These are phyloP conservation scores for Sceloporus tristichus DNA, from an alignment of 2,113 vertebrate genomes.

Conservation along the genomic window DNA sequence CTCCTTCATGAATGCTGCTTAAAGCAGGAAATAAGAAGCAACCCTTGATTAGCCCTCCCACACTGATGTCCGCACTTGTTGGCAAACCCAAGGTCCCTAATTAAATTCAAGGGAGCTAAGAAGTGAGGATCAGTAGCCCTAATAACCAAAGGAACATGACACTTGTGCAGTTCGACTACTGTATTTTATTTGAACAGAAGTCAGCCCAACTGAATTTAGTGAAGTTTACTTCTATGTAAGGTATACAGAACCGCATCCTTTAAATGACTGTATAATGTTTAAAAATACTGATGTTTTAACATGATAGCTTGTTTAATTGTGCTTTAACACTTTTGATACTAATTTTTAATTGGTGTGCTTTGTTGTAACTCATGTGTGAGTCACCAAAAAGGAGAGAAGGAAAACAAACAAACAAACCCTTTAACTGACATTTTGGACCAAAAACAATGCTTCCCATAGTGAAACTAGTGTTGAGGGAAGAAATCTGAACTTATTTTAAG, in stretches of 20 bases:
- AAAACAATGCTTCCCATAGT: not conserved
- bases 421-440: not conserved
- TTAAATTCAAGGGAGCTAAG: not conserved
- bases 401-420: no score
- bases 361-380: no score
- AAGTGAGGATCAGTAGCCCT: not conserved
- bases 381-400: no score
- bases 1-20: not conserved
- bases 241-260: no score
- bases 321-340: no score
- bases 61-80: no score
- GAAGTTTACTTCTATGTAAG: not conserved
- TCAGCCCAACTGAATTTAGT: not conserved
- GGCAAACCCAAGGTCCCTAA: not conserved
- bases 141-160: not conserved
- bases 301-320: no score
- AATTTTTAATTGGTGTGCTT: no score
- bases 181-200: not conserved
- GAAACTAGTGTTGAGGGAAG: not conserved
- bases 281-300: no score
- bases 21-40: not conserved
- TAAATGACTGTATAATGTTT: no score
- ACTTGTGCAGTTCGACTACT: not conserved
- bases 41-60: not conserved
- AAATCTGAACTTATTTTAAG: not conserved